These are phyloP conservation scores for Scotopteryx bipunctaria DNA, from an alignment of 2,888 invertebrate species.

Conservation along the genomic window DNA sequence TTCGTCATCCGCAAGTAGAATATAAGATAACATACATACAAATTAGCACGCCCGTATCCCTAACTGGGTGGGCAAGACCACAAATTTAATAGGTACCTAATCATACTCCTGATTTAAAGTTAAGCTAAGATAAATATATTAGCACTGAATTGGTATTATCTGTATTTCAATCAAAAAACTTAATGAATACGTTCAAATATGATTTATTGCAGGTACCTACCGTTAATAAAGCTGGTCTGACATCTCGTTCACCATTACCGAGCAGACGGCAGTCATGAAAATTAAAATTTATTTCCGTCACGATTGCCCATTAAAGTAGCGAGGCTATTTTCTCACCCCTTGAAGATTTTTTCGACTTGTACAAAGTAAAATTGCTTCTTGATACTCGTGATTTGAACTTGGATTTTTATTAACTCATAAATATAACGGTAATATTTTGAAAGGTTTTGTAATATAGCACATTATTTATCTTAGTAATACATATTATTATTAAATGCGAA, in stretches of 20 bases:
- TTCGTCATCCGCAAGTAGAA: too few relatives aligned
- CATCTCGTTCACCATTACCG: constrained; percentile 38
- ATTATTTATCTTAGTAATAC: too few relatives aligned
- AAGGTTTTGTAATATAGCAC: too few relatives aligned
- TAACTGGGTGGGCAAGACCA: too few relatives aligned
- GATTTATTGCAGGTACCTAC: constrained; percentile 3
- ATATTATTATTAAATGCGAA: too few relatives aligned
- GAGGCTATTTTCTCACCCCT: constrained; percentile 26
- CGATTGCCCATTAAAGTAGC: constrained; percentile 36
- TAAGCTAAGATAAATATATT: too few relatives aligned
- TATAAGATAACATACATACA: too few relatives aligned
- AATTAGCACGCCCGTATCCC: too few relatives aligned
- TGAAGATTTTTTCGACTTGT: constrained; percentile 34
- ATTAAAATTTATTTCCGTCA: constrained; percentile 44
- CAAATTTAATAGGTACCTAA: too few relatives aligned
- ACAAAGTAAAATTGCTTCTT: constrained; percentile 53
- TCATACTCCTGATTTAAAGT: too few relatives aligned
- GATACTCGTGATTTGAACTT: constrained; percentile 4
- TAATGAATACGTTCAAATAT: not conserved
- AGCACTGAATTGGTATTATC: too few relatives aligned
- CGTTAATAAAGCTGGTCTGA: constrained; percentile 6
- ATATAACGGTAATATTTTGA: too few relatives aligned
- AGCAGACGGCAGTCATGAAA: constrained; percentile 40
- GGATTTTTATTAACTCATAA: not conserved
- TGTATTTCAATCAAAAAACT: constrained; percentile 1